These are phyloP conservation scores for Seira musarum DNA, from an alignment of 2,888 invertebrate species.

Conservation along the genomic window DNA sequence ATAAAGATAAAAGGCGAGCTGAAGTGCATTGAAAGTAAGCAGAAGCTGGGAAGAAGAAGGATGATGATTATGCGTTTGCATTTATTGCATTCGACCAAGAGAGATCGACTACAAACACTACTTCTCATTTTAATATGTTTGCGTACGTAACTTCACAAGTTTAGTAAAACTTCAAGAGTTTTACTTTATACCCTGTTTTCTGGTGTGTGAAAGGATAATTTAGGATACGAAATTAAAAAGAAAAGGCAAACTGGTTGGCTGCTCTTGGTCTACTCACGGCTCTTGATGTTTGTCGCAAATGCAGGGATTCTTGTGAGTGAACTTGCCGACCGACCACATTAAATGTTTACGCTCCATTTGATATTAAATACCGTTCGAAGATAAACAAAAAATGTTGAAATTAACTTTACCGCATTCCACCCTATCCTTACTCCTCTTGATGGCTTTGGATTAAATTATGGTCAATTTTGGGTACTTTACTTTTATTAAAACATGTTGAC, in stretches of 20 bases:
- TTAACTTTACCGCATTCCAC: background rate
- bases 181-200: background rate
- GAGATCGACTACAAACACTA: no score
- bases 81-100: background rate
- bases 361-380: conserved; percentile 49
- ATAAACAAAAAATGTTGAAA: conserved; percentile 18
- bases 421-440: background rate
- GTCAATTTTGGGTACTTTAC: conserved; percentile 10
- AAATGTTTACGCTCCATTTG: conserved; percentile 40
- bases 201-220: background rate
- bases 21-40: background rate
- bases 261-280: background rate
- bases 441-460: background rate
- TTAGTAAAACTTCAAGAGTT: background rate
- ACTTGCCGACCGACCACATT: conserved; percentile 6
- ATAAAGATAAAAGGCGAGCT: conserved; percentile 43
- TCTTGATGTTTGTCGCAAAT: no score
- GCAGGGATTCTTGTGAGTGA: background rate
- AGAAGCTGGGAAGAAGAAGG: background rate
- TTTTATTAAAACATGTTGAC: conserved; percentile 10
- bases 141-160: background rate
- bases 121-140: background rate
- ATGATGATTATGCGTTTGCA: background rate
- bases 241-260: conserved; percentile 10
- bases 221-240: background rate